phyloP scores from a whole-genome alignment of 2,797 vertebrate genomes.

The Chaetophractus vellerosus region DNA sequence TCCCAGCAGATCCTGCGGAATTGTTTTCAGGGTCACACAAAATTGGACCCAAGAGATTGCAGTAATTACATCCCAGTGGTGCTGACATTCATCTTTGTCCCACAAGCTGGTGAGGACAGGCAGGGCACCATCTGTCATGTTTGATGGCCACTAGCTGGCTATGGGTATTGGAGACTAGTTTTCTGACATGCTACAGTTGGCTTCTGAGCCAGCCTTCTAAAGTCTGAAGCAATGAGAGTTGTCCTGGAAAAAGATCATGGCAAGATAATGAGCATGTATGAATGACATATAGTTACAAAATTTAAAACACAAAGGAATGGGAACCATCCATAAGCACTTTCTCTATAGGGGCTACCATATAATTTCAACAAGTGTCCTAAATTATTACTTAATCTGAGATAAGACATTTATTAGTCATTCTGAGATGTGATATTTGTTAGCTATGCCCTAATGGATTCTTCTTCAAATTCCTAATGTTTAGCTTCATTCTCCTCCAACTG shows the following conservation, averaged over 20 bases:
- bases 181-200: conserved; percentile 84
- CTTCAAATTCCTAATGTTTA: conserved; percentile 55
- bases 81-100: conserved; percentile 85
- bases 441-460: neutral
- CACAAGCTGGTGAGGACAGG: conserved; percentile 88
- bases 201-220: conserved; percentile 83
- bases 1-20: conserved; percentile 80
- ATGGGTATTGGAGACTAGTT: conserved; percentile 83
- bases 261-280: neutral
- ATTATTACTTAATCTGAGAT: neutral
- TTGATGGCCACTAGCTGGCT: conserved; percentile 83
- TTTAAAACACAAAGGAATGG: conserved; percentile 5
- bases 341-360: neutral
- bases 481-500: conserved; percentile 36
- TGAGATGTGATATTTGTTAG: neutral
- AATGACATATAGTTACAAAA: neutral
- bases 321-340: neutral
- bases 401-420: neutral
- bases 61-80: conserved; percentile 84
- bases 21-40: conserved; percentile 78
- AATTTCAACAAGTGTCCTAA: conserved; percentile 22
- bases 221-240: conserved; percentile 67
- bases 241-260: conserved; percentile 58
- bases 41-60: conserved; percentile 81
- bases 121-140: conserved; percentile 88